Percentiles rank a stretch among this genome's conserved stretches.
phyloP scores from a whole-genome alignment of 2,797 vertebrate species.

The Acrossocheilus fasciatus region DNA sequence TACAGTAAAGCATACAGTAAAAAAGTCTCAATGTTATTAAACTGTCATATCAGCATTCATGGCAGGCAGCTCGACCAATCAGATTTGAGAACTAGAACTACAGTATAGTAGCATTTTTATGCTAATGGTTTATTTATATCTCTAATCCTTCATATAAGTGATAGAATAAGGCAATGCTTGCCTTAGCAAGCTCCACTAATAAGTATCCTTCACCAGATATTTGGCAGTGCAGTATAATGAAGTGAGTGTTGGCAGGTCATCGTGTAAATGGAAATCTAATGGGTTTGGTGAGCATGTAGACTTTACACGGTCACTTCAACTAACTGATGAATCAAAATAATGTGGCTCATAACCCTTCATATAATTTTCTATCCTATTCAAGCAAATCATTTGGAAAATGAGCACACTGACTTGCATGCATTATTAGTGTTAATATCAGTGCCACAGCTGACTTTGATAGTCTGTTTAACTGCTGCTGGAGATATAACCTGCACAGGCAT shows the following conservation, averaged over 20 bases:
- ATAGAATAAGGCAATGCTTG: not conserved
- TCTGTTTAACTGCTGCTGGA: constrained; percentile 70
- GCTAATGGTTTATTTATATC: not conserved
- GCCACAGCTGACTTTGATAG: constrained; percentile 52
- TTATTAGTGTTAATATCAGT: constrained; percentile 68
- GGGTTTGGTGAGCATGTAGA: constrained; percentile 13
- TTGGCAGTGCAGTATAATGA: constrained; percentile 25
- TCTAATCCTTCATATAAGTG: not conserved
- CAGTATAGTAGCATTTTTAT: not conserved
- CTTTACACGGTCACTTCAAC: constrained; percentile 1
- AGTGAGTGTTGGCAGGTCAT: constrained; percentile 5
- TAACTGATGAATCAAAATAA: constrained; percentile 43
- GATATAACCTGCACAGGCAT: constrained; percentile 64
- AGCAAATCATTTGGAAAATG: constrained; percentile 72
- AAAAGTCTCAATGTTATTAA: not conserved
- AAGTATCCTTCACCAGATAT: constrained; percentile 36
- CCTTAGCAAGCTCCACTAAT: constrained; percentile 2
- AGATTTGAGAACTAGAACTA: not conserved
- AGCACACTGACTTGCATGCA: constrained; percentile 70
- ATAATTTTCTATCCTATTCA: constrained; percentile 49
- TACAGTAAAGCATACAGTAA: not conserved
- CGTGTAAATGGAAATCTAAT: constrained; percentile 23
- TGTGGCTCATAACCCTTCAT: constrained; percentile 5
- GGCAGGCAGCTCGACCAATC: not conserved
- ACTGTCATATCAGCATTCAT: not conserved